phyloP scores from a whole-genome alignment of 2,797 vertebrate species.

The Eulemur coronatus region DNA sequence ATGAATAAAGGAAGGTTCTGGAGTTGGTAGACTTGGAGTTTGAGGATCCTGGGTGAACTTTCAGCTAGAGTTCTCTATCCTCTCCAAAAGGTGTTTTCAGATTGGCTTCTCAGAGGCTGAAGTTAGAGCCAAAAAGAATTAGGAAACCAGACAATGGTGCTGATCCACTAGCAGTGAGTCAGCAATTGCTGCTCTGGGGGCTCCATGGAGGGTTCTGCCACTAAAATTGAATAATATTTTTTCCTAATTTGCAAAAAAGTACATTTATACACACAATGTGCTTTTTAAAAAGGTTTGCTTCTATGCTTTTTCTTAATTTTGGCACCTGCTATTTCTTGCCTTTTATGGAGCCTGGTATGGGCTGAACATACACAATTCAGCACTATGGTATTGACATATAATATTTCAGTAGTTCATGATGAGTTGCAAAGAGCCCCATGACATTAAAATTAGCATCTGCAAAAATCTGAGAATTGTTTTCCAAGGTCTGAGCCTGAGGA shows the following conservation, averaged over 20 bases:
- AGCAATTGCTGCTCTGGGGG: not conserved
- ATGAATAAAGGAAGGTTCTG: not conserved
- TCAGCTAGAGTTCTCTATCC: not conserved
- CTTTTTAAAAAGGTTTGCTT: not conserved
- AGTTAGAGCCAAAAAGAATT: not conserved
- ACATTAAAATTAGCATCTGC: not conserved
- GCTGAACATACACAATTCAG: not conserved
- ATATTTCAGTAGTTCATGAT: not conserved
- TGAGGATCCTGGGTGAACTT: not conserved
- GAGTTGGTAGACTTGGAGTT: not conserved
- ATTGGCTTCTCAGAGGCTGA: not conserved
- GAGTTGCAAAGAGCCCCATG: not conserved
- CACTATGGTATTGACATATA: not conserved
- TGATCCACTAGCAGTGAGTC: not conserved
- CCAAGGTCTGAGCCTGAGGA: not conserved
- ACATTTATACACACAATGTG: not conserved
- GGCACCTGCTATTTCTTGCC: not conserved
- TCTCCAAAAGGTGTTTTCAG: not conserved
- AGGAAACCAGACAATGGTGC: not conserved
- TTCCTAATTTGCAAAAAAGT: not conserved
- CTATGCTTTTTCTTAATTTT: not conserved
- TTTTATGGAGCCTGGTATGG: not conserved
- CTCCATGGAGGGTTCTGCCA: not conserved
- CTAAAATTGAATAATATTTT: not conserved
- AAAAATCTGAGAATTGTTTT: not conserved